Conservation (phyloP, 2,888 invertebrate genomes). For the Portevinia maculata region DNA sequence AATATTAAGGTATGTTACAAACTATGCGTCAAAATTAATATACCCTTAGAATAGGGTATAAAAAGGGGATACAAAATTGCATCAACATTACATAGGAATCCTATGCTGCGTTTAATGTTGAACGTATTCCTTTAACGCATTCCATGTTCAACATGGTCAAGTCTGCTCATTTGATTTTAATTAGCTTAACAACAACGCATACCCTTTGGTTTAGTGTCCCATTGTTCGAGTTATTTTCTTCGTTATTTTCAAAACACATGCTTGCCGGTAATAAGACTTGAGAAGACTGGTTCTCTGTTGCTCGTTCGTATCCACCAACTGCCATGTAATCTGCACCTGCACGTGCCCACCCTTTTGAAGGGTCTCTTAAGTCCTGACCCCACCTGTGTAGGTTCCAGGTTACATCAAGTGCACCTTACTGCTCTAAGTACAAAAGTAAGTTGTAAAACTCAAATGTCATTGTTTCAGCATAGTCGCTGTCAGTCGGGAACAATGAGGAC, state of each 20-base stretch:
- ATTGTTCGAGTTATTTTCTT: constrained; percentile 27
- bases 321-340: constrained; percentile 12
- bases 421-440: constrained; percentile 21
- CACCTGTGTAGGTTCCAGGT: not conserved
- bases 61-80: too few relatives aligned
- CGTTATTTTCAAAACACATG: constrained; percentile 20
- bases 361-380: not conserved
- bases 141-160: not conserved
- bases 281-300: too few relatives aligned
- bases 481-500: constrained; percentile 54
- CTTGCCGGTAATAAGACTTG: constrained; percentile 11
- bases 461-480: constrained; percentile 44
- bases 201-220: not conserved
- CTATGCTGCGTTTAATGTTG: not conserved
- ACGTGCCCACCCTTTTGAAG: not conserved
- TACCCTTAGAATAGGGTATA: too few relatives aligned
- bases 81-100: too few relatives aligned
- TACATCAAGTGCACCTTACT: constrained; percentile 29
- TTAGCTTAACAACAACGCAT: constrained; percentile 35
- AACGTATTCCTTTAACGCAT: not conserved
- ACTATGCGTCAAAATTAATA: too few relatives aligned
- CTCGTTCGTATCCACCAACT: constrained; percentile 16
- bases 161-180: constrained; percentile 47
- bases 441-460: constrained; percentile 45
- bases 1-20: too few relatives aligned